Evolutionary conservation across 2,888 invertebrate genomes (phyloP).

Genomic region (Sarcophaga subvicina): DNA sequence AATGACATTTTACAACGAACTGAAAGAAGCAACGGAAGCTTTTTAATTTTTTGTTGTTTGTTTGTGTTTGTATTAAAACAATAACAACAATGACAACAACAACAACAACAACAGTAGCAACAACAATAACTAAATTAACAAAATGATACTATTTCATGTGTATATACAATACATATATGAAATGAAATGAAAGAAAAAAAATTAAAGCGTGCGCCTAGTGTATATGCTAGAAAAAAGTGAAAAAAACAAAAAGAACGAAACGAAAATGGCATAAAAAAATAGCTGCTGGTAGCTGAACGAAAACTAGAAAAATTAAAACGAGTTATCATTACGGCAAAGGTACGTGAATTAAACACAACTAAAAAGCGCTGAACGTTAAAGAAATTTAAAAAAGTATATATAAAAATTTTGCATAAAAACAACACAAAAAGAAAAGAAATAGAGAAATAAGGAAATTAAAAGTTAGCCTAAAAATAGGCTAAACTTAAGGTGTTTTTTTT

Average conservation of each 20-base stretch:
- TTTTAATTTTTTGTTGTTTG: slow-evolving; percentile 11
- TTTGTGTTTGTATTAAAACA: too few species aligned
- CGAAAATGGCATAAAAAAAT: too few species aligned
- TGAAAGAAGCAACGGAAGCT: slow-evolving; percentile 24
- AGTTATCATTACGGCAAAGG: slow-evolving; percentile 68
- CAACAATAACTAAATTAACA: slow-evolving; percentile 1
- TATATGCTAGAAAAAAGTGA: slow-evolving; percentile 59
- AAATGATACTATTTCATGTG: too few species aligned
- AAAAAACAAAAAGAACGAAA: slow-evolving; percentile 21
- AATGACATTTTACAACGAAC: slow-evolving; percentile 53
- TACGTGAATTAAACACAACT: slow-evolving; percentile 64
- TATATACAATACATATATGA: slow-evolving; percentile 2
- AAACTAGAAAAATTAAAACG: slow-evolving; percentile 65
- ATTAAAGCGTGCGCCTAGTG: slow-evolving; percentile 67
- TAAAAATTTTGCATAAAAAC: slow-evolving; percentile 29
- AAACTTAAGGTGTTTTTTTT: not conserved
- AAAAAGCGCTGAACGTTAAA: slow-evolving; percentile 25
- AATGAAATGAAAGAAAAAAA: slow-evolving; percentile 15
- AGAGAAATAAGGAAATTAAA: slow-evolving; percentile 14
- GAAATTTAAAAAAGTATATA: not conserved
- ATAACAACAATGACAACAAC: slow-evolving; percentile 2
- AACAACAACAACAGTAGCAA: not conserved
- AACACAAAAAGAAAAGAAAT: slow-evolving; percentile 39
- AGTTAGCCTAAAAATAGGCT: slow-evolving; percentile 58
- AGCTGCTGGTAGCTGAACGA: slow-evolving; percentile 54